A percentile compares a stretch with the other conserved stretches of the same genome.
phyloP scores from a whole-genome alignment of 2,888 invertebrate genomes.

The Pandemis heparana region DNA sequence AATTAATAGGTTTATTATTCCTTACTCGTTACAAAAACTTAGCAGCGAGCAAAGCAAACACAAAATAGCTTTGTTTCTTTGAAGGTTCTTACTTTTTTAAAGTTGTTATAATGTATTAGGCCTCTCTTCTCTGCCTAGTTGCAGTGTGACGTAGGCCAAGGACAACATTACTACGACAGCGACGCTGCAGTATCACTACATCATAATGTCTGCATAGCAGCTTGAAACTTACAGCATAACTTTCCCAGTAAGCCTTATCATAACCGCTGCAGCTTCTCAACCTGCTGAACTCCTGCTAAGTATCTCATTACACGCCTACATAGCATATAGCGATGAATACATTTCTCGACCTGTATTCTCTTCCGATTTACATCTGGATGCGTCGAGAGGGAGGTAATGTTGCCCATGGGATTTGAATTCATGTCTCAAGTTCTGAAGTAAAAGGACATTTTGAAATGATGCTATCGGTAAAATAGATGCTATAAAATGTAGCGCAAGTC shows the following conservation, averaged over 20 bases:
- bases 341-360: neutral
- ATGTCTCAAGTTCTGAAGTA: neutral
- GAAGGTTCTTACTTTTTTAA: too few species aligned
- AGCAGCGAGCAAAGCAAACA: too few species aligned
- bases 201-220: neutral
- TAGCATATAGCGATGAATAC: neutral
- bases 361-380: conserved; percentile 18
- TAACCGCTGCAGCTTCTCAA: neutral
- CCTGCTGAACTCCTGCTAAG: neutral
- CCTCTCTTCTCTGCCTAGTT: too few species aligned
- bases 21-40: too few species aligned
- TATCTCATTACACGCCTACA: neutral
- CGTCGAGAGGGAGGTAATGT: conserved; percentile 7
- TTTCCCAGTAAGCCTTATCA: neutral
- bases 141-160: too few species aligned
- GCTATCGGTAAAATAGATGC: neutral
- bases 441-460: neutral
- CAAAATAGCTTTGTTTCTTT: too few species aligned
- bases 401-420: conserved; percentile 1
- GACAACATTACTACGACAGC: too few species aligned
- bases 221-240: neutral
- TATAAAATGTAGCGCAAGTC: neutral
- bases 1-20: too few species aligned
- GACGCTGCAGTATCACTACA: neutral
- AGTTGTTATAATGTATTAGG: too few species aligned